Conservation (phyloP, 2,888 invertebrate genomes). For the Mactromeris polynyma region DNA sequence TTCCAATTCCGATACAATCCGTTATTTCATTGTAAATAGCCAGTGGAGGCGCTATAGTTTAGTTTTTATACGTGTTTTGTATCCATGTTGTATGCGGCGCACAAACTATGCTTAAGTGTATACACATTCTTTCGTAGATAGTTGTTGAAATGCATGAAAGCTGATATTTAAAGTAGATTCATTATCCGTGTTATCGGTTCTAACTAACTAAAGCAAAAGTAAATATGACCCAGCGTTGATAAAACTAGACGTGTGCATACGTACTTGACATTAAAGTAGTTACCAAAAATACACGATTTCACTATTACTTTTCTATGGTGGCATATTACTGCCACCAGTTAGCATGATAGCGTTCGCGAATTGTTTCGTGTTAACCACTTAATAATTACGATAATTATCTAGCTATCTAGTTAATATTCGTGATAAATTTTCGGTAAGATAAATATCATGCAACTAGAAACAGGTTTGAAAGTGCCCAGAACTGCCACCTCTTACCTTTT, state of each 20-base stretch:
- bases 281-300: too few relatives aligned
- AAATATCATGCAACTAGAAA: too few relatives aligned
- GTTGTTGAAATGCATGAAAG: background rate
- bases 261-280: background rate
- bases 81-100: background rate
- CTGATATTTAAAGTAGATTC: conserved; percentile 6
- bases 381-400: too few relatives aligned
- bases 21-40: background rate
- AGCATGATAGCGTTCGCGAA: too few relatives aligned
- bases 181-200: conserved; percentile 1
- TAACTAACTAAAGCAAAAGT: background rate
- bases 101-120: background rate
- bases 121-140: background rate
- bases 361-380: too few relatives aligned
- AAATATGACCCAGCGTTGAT: background rate
- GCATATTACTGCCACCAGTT: too few relatives aligned
- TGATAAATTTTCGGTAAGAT: too few relatives aligned
- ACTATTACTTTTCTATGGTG: too few relatives aligned
- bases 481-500: too few relatives aligned
- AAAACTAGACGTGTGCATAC: background rate
- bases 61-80: background rate
- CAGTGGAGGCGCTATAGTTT: background rate
- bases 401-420: too few relatives aligned
- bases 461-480: too few relatives aligned
- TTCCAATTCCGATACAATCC: background rate